Evolutionary conservation across 2,888 invertebrate genomes (phyloP).

Genomic region (Orthosia gracilis): DNA sequence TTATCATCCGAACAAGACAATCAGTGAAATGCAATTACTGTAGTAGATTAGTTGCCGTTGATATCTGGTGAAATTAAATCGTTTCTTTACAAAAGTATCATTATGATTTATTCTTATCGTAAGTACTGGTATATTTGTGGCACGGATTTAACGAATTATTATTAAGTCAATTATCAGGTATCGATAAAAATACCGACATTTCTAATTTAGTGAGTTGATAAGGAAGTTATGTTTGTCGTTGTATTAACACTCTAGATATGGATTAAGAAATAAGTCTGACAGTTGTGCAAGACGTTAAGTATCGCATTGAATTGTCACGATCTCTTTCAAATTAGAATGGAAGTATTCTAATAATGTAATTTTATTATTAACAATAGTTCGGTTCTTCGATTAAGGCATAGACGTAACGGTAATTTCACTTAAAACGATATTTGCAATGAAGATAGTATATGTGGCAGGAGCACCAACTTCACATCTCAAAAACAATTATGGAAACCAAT

Average conservation of each 20-base stretch:
- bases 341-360: slow-evolving; percentile 6
- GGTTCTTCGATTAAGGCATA: slow-evolving; percentile 16
- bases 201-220: slow-evolving; percentile 64
- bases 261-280: slow-evolving; percentile 50
- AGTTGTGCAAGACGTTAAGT: slow-evolving; percentile 48
- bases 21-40: slow-evolving; percentile 74
- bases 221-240: slow-evolving; percentile 51
- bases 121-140: slow-evolving; percentile 54
- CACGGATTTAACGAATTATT: slow-evolving; percentile 65
- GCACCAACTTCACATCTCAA: slow-evolving; percentile 80
- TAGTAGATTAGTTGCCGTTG: slow-evolving; percentile 64
- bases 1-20: slow-evolving; percentile 72
- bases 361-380: slow-evolving; percentile 25
- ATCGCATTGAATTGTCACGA: slow-evolving; percentile 29
- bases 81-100: slow-evolving; percentile 59
- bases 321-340: slow-evolving; percentile 41
- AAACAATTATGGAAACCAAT: slow-evolving; percentile 89
- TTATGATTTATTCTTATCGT: slow-evolving; percentile 63
- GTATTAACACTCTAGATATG: slow-evolving; percentile 59
- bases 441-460: slow-evolving; percentile 77
- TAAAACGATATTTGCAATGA: slow-evolving; percentile 69
- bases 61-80: slow-evolving; percentile 66
- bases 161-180: slow-evolving; percentile 65
- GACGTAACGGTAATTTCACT: slow-evolving; percentile 27
- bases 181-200: slow-evolving; percentile 63